Base-by-base conservation (phyloP, 2,113 vertebrate genomes). In the Otus sunia region DNA sequence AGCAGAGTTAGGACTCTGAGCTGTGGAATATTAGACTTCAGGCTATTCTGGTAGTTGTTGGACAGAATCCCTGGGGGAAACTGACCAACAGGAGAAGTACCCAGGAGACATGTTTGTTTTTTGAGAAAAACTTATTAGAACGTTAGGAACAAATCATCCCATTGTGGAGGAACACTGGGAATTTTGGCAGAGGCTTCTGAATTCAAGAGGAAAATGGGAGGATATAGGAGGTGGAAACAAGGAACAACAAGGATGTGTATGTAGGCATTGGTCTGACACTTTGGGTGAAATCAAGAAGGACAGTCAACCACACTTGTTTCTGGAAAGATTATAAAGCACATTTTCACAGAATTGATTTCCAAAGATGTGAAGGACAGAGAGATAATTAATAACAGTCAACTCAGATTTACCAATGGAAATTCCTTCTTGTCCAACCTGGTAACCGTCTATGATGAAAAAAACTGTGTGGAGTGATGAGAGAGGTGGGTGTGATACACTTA, bases 101-200 rank as follows among this genome's bases (percentile, higher is more conserved):
- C 16, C 2, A 16, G 25, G 22, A 88, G 11, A 58, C 8, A 1
- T 60, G 5, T 9, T 56, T 36, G 2, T 0, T 25, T 68, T 58
- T 34, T n/a, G 11, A 66, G 22, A 37, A 81, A 85, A 78, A 26
- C 1, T 73, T 64, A 55, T 74, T 66, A 49, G 56, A 64, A 78
- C 2, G 4, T 43, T 66, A 62, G 10, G 30, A 74, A 53, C 29
- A 69, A 43, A n/a, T 32, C 6, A 34, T n/a, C 14, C 5, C 13
- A 8, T 37, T 60, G 6, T 60, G 29, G n/a, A 80, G 9, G 29
- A 87, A 6, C 7, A 25, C 4, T 45, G 7, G 12, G n/a, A 62
- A 56, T 59, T 81, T 80, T 64, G 17, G 3, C 20, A 60, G 69
- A 69, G 26, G 8, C 9, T 78, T 85, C 34, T 90, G 88, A 76